Percentiles rank a stretch among this genome's conserved stretches.
These are phyloP conservation scores for Tanaodytes sp. DNA, from an alignment of 2,888 invertebrate species.

Conservation along the genomic window DNA sequence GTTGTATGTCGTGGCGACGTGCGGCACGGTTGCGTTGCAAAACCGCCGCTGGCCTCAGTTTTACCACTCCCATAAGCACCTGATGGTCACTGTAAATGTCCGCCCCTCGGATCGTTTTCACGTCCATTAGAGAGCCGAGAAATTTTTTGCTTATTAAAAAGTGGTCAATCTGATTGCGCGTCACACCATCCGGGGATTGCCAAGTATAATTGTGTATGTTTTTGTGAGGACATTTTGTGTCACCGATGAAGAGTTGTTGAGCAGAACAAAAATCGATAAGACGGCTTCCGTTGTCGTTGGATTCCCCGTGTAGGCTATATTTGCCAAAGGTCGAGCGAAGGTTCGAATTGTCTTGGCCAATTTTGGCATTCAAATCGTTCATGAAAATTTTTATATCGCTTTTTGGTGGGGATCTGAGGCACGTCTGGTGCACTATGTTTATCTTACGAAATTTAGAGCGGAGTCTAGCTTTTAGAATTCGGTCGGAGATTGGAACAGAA, in stretches of 20 bases:
- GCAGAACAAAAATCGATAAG: constrained; percentile 7
- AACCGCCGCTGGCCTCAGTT: constrained; percentile 11
- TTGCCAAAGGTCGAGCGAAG: not conserved
- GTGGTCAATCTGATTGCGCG: constrained; percentile 22
- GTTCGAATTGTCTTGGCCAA: not conserved
- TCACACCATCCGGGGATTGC: too few relatives aligned
- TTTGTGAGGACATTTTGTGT: constrained; percentile 12
- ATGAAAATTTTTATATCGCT: not conserved
- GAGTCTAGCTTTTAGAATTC: constrained; percentile 19
- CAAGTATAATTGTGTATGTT: constrained; percentile 21
- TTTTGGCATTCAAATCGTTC: not conserved
- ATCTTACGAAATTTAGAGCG: constrained; percentile 5
- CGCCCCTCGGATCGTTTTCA: too few relatives aligned
- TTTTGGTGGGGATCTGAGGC: not conserved
- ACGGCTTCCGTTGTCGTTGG: constrained; percentile 6
- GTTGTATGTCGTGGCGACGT: constrained; percentile 17
- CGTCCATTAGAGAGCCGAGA: constrained; percentile 13
- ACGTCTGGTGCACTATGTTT: not conserved
- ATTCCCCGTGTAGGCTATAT: constrained; percentile 1
- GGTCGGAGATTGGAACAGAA: constrained; percentile 19
- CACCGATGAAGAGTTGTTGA: too few relatives aligned
- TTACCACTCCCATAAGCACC: constrained; percentile 17
- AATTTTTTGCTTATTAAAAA: constrained; percentile 18
- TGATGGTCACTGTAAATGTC: constrained; percentile 19
- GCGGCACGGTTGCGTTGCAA: not conserved